Evolutionary conservation across 2,797 vertebrate species (phyloP).

Genomic region (Trematomus bernacchii): DNA sequence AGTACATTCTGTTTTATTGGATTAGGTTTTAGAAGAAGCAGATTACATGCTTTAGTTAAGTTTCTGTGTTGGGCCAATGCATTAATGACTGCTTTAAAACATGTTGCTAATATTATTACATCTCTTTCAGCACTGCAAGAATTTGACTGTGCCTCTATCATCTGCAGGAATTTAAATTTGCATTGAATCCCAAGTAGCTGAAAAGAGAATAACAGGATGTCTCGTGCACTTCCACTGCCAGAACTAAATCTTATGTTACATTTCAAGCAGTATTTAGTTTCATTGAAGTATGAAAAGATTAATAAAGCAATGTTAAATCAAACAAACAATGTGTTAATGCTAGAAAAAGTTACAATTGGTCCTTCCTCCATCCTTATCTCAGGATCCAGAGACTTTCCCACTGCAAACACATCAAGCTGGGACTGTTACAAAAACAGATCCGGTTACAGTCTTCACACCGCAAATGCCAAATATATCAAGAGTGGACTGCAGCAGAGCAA

Average conservation of each 20-base stretch:
- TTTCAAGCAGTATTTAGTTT: not conserved
- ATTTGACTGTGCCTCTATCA: not conserved
- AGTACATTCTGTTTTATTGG: constrained; percentile 27
- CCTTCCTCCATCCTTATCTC: constrained; percentile 4
- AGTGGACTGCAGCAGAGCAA: constrained; percentile 20
- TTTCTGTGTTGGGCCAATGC: constrained; percentile 1
- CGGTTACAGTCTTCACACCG: constrained; percentile 13
- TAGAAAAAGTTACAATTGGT: not conserved
- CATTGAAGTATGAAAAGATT: not conserved
- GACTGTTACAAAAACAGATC: constrained; percentile 41
- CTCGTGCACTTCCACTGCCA: not conserved
- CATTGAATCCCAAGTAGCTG: constrained; percentile 18
- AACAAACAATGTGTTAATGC: not conserved
- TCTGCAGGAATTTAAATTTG: constrained; percentile 6
- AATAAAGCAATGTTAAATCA: not conserved
- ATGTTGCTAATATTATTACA: constrained; percentile 3
- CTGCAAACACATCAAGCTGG: constrained; percentile 19
- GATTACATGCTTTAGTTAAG: constrained; percentile 3
- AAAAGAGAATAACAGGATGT: constrained; percentile 29
- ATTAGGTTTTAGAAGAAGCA: constrained; percentile 21
- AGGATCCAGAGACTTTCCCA: not conserved
- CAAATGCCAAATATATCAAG: constrained; percentile 25
- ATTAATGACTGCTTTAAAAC: constrained; percentile 13
- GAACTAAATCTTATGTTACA: not conserved
- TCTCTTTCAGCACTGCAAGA: not conserved